A percentile compares a stretch with the other conserved stretches of the same genome.
phyloP scores from a whole-genome alignment of 2,797 vertebrate genomes.

The Chaetodon trifasciatus region DNA sequence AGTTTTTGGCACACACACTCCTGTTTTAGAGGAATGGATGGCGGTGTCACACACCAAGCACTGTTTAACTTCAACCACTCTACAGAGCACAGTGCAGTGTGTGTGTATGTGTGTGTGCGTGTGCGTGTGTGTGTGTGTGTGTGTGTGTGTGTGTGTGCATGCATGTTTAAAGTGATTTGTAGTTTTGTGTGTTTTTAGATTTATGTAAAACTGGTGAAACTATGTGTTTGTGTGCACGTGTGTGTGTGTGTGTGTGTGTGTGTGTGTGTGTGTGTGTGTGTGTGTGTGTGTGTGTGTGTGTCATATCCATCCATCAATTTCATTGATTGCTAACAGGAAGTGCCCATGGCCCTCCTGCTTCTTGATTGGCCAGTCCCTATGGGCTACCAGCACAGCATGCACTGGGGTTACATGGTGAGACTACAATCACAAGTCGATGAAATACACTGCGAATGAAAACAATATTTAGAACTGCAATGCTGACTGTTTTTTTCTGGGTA shows the following conservation, averaged over 20 bases:
- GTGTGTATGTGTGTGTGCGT: neutral
- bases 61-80: constrained; percentile 59
- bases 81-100: neutral
- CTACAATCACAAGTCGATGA: constrained; percentile 5
- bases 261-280: neutral
- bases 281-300: neutral
- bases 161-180: neutral
- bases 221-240: neutral
- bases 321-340: constrained; percentile 66
- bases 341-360: constrained; percentile 52
- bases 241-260: constrained; percentile 5
- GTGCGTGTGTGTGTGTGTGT: constrained; percentile 4
- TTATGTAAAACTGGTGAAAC: neutral
- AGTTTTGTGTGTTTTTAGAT: constrained; percentile 19
- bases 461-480: neutral
- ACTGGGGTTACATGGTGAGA: constrained; percentile 34
- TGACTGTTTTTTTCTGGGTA: neutral
- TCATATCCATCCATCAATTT: constrained; percentile 75
- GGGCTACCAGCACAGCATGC: constrained; percentile 41
- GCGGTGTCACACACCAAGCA: constrained; percentile 41
- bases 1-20: constrained; percentile 28
- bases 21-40: constrained; percentile 58
- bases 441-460: constrained; percentile 19
- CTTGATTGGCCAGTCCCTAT: constrained; percentile 60
- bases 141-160: neutral